Conservation (phyloP, 2,888 invertebrate genomes). For the Philereme transversata region DNA sequence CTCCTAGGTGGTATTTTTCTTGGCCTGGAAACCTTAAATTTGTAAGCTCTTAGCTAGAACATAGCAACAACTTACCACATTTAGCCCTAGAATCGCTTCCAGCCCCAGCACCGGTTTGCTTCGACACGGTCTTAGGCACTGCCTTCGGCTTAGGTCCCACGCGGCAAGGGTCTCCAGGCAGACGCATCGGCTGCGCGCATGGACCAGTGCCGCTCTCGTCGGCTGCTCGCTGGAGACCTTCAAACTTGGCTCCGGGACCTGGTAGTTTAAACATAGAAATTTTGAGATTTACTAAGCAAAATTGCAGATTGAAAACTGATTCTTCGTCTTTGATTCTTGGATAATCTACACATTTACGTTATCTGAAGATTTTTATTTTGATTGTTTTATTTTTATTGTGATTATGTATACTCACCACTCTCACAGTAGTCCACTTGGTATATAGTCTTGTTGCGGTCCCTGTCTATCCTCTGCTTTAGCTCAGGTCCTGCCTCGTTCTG, state of each 20-base stretch:
- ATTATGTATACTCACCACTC: slow-evolving; percentile 60
- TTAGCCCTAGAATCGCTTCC: slow-evolving; percentile 61
- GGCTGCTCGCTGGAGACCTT: slow-evolving; percentile 81
- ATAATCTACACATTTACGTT: too few relatives aligned
- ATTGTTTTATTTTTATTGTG: too few relatives aligned
- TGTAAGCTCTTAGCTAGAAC: too few relatives aligned
- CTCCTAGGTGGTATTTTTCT: too few relatives aligned
- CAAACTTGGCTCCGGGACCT: slow-evolving; percentile 84
- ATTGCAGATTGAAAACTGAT: too few relatives aligned
- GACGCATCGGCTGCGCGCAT: slow-evolving; percentile 81
- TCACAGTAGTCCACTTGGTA: slow-evolving; percentile 86
- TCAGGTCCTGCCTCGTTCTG: slow-evolving; percentile 84
- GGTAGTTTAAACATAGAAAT: slow-evolving; percentile 6
- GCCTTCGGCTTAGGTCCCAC: slow-evolving; percentile 72
- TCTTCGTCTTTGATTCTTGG: too few relatives aligned
- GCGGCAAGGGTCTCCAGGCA: slow-evolving; percentile 84
- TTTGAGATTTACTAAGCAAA: too few relatives aligned
- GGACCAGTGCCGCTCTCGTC: slow-evolving; percentile 81
- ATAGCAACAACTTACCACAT: slow-evolving; percentile 56
- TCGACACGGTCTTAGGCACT: slow-evolving; percentile 67
- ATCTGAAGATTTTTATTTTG: background rate
- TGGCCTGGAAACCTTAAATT: too few relatives aligned
- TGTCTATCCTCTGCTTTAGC: slow-evolving; percentile 84
- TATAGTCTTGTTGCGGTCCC: slow-evolving; percentile 85
- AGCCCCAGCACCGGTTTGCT: slow-evolving; percentile 55